Conservation (phyloP, 2,797 vertebrate genomes). For the Sebastes itinus region DNA sequence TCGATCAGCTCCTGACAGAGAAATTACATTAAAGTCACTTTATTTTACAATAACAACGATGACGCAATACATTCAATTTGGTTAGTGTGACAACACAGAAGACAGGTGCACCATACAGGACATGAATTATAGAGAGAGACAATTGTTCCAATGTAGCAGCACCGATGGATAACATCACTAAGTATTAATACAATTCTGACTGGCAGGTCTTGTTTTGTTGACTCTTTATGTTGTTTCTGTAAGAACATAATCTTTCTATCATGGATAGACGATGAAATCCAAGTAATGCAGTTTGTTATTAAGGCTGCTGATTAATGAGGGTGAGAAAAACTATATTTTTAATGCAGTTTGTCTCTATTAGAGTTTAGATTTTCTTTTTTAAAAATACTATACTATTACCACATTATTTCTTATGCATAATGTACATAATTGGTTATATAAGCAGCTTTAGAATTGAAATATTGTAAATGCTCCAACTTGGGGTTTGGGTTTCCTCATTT, state of each 20-base stretch:
- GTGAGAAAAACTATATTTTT: neutral
- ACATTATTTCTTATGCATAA: neutral
- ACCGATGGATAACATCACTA: neutral
- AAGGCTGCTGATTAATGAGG: neutral
- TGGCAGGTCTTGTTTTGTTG: neutral
- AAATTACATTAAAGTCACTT: neutral
- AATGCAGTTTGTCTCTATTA: neutral
- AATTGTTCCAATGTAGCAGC: neutral
- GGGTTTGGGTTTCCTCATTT: neutral
- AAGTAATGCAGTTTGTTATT: neutral
- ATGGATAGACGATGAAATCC: neutral
- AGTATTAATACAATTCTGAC: neutral
- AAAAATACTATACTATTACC: neutral
- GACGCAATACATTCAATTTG: neutral
- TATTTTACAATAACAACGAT: neutral
- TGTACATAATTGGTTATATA: neutral
- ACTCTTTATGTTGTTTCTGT: neutral
- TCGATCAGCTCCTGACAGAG: slow-evolving; percentile 89
- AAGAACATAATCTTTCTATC: neutral
- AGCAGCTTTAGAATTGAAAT: neutral
- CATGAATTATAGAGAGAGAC: neutral
- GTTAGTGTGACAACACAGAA: neutral
- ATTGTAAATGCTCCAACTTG: neutral
- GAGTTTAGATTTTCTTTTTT: neutral
- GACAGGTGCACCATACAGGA: neutral